These are phyloP conservation scores for Forficula auricularia DNA, from an alignment of 1,140 invertebrate genomes.

Conservation along the genomic window DNA sequence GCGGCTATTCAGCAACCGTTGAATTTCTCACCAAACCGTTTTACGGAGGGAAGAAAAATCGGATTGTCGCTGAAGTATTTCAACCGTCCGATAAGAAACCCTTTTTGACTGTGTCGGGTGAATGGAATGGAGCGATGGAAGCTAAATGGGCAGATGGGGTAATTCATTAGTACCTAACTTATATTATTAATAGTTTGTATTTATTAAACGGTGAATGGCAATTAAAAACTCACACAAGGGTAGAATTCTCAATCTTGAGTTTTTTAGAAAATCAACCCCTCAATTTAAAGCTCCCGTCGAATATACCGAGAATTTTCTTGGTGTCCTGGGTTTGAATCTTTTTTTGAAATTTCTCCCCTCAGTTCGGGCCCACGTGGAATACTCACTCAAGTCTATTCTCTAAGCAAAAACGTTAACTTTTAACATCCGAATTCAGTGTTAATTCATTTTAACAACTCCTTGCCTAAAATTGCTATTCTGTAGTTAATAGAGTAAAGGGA, in stretches of 20 bases:
- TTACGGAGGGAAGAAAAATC: slow-evolving; percentile 88
- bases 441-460: too few relatives aligned
- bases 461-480: too few relatives aligned
- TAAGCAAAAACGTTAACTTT: too few relatives aligned
- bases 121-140: slow-evolving; percentile 93
- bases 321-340: too few relatives aligned
- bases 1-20: slow-evolving; percentile 70
- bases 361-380: too few relatives aligned
- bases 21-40: slow-evolving; percentile 95
- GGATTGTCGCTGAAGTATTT: slow-evolving; percentile 63
- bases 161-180: slow-evolving; percentile 13
- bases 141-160: slow-evolving; percentile 69
- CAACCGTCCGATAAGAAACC: slow-evolving; percentile 71
- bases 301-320: neutral
- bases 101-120: slow-evolving; percentile 69
- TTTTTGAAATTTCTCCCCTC: too few relatives aligned
- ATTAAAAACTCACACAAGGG: neutral
- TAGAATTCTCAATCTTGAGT: neutral
- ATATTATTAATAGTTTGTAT: neutral
- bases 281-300: neutral
- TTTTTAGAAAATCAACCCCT: neutral
- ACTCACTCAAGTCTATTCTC: too few relatives aligned
- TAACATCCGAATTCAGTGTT: too few relatives aligned
- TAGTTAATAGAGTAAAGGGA: too few relatives aligned
- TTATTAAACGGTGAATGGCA: neutral